Base-by-base conservation (phyloP, 2,113 vertebrate genomes). In the Oryzias celebensis region DNA sequence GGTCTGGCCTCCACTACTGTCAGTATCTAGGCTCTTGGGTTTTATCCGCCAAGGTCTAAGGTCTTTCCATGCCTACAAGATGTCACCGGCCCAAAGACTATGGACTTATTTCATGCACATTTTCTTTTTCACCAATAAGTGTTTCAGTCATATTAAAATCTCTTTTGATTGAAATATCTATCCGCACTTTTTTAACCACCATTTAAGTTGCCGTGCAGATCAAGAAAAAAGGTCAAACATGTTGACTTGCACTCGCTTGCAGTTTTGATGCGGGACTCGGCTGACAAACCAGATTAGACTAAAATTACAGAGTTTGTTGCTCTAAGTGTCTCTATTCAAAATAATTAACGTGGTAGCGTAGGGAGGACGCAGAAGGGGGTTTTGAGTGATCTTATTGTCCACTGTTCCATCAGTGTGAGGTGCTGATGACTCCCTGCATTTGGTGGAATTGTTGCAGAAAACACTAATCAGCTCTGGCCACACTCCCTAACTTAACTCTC, bases 401-500 rank as follows among this genome's bases (percentile, higher is more conserved):
- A 48, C 55, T 42, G n/a, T 57, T 83, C 52, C 67, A 70, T 68
- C 52, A 60, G 41, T 58, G 54, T 71, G 70, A 75, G 57, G 58
- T 75, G 78, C 67, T 80, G 81, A 85, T 86, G 69, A 72, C 78
- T 87, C 66, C 46, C 70, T 26, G 43, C 65, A 58, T 14, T 75
- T 59, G 65, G 78, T 41, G 45, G 68, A 86, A 76, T 61, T 75
- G 62, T 57, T 71, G 68, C 58, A 73, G 71, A 81, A 85, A 84
- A 82, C 58, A 68, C 50, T 84, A 88, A 87, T 89, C 84, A 83
- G 70, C 73, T 72, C 70, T 73, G 68, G 75, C 69, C 81, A 65
- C 80, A 79, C 70, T 77, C 68, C 59, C 81, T 56, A 81, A 85
- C 78, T 86, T 88, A 86, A 73, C 71, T 75, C 82, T 87, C 84